phyloP scores from a whole-genome alignment of 2,797 vertebrate species.

The Smutsia gigantea region DNA sequence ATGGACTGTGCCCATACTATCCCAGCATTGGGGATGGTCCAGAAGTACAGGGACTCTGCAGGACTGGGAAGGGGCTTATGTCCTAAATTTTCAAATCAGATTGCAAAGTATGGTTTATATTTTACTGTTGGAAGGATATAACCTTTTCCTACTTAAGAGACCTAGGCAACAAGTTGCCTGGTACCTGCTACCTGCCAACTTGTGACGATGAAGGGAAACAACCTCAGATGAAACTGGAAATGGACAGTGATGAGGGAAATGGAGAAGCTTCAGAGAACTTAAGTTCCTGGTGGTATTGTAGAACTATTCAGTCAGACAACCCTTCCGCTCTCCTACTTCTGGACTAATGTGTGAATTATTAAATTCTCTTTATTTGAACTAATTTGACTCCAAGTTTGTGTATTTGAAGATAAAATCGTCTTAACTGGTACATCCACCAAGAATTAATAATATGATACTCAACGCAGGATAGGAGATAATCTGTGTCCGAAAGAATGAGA shows the following conservation, averaged over 20 bases:
- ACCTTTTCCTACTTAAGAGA: not conserved
- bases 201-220: not conserved
- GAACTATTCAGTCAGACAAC: not conserved
- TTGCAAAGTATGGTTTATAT: not conserved
- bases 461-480: not conserved
- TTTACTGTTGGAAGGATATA: not conserved
- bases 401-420: not conserved
- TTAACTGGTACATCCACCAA: not conserved
- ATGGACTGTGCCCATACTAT: accelerated
- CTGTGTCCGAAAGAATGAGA: not conserved
- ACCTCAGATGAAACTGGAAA: not conserved
- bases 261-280: not conserved
- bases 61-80: accelerated
- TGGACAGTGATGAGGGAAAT: not conserved
- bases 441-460: not conserved
- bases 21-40: not conserved
- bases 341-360: not conserved
- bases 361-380: not conserved
- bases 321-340: not conserved
- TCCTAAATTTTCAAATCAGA: not conserved
- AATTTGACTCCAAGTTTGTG: not conserved
- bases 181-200: not conserved
- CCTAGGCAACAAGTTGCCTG: not conserved
- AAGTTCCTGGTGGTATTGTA: not conserved
- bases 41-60: not conserved